Percentiles rank a stretch among this genome's conserved stretches.
Conservation (phyloP, 2,888 invertebrate species). For the Callyntrura sp. region DNA sequence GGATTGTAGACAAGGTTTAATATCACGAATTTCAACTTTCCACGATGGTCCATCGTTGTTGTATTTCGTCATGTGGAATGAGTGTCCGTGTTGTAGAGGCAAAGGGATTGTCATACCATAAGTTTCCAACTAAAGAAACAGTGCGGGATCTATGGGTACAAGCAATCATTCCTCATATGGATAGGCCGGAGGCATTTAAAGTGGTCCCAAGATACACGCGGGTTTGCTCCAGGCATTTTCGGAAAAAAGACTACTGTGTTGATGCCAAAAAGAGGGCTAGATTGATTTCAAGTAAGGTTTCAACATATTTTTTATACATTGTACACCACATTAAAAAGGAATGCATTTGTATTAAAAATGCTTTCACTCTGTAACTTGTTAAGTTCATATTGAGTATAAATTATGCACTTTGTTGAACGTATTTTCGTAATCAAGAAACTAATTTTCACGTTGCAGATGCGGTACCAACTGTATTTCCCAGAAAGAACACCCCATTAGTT, state of each 20-base stretch:
- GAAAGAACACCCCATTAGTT: slow-evolving; percentile 81
- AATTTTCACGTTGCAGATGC: slow-evolving; percentile 77
- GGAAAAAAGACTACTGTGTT: slow-evolving; percentile 82
- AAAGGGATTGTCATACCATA: slow-evolving; percentile 83
- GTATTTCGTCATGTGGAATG: slow-evolving; percentile 83
- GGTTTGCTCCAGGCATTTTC: slow-evolving; percentile 83
- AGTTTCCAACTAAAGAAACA: slow-evolving; percentile 82
- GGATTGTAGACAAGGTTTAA: too few species aligned
- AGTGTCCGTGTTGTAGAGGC: slow-evolving; percentile 83
- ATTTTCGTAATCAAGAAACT: neutral
- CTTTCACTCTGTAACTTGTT: too few species aligned
- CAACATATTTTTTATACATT: neutral
- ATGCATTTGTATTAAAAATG: too few species aligned
- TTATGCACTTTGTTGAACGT: neutral
- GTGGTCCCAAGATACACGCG: slow-evolving; percentile 83
- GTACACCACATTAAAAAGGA: too few species aligned
- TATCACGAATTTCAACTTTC: neutral
- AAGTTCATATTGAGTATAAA: neutral
- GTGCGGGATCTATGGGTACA: slow-evolving; percentile 83
- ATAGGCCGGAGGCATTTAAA: slow-evolving; percentile 83
- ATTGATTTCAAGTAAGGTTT: slow-evolving; percentile 81
- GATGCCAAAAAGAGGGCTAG: slow-evolving; percentile 83
- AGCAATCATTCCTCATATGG: slow-evolving; percentile 83
- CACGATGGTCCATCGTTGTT: slow-evolving; percentile 83
- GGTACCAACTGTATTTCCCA: slow-evolving; percentile 83